Evolutionary conservation across 2,113 vertebrate species (phyloP), one percentile per base, ranked within the genome.

Genomic region (Geococcyx californianus): DNA sequence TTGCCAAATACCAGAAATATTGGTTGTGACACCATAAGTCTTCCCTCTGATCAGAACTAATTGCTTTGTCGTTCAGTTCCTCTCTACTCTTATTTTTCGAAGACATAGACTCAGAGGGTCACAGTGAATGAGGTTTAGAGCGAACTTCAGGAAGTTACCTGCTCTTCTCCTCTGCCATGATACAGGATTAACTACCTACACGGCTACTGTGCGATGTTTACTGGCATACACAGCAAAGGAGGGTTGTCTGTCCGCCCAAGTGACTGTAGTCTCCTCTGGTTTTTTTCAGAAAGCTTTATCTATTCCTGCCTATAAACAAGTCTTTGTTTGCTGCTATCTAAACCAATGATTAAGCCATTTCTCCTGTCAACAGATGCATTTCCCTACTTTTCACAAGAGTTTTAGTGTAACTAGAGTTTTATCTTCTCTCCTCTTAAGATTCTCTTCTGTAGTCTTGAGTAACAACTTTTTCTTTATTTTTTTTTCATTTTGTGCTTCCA

Each of bases 381-480:
- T 64, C 25, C 42, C 56, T 56, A 15, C 5, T 40, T 70, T 76
- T 64, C 76, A 4, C 17, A 70, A 82, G 26, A 49, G 6, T 12
- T 40, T 36, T 60, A 23, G 16, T 47, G 17, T 79, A 73, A 31
- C 34, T 42, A 18, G 40, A 51, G 16, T 8, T 76, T 87, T 60
- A 24, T 16, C 17, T 47, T 62, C 7, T 44, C 15, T 44, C 6
- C 10, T 36, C 34, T 81, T 44, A 68, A 33, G 34, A 49, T 55
- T 49, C 6, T 62, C 31, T 55, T 33, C 26, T 56, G 12, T 49
- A 34, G 5, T 40, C 15, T 19, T 62, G 45, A 47, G 10, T 52
- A 59, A 54, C 16, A 8, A 0, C 1, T 18, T 49, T 19, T 28
- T 12, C 16, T 10, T 9, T 62, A 2, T 6, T 15, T 6, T 36